Evolutionary conservation across 2,888 invertebrate genomes (phyloP), one percentile per base, ranked within the genome.

Genomic region (Polia nebulosa): DNA sequence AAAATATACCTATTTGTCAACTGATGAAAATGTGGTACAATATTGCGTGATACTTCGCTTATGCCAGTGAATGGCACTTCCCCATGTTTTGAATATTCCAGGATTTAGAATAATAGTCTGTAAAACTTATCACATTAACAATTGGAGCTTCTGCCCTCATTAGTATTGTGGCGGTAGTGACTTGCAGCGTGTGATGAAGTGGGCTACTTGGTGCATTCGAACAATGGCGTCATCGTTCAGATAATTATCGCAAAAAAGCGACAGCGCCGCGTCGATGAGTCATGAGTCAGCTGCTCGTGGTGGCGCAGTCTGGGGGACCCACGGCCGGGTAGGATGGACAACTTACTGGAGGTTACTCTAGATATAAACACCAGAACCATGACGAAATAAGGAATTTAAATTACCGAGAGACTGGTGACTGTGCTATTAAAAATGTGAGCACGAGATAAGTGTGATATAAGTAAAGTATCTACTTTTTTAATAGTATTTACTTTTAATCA

Each of bases 241-340:
- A 81, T 84, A 84, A 84, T 85, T 81, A 85, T 81, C 79, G 70
- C 79, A 85, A 83, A 85, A 85, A 84, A 77, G 49, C 45, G 80
- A 80, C 76, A 75, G 64, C 70, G 44, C 47, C 39, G 68, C 56
- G 76, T 66, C 81, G 76, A 82, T 85, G 84, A 82, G 69, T 68
- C 78, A 74, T 82, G 84, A 85, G 78, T 81, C 85, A 85, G 84
- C 85, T 78, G 76, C 66, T 82, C 39, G 29, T 25, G 55, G 32
- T 62, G 45, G 15, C 36, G 39, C 3, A 32, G 20, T 13, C 1
- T 3, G 0, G 3, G 25, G 9, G 39, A 72, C 77, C 67, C 60
- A 72, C 58, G 20, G 58, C 9, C 8, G 3, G 0, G 2, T 0
- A 44, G 8, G 5, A 47, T 3, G 13, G 1, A 1, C 13, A 39